Evolutionary conservation across 1,140 invertebrate genomes (phyloP).

Genomic region (Atta texana): DNA sequence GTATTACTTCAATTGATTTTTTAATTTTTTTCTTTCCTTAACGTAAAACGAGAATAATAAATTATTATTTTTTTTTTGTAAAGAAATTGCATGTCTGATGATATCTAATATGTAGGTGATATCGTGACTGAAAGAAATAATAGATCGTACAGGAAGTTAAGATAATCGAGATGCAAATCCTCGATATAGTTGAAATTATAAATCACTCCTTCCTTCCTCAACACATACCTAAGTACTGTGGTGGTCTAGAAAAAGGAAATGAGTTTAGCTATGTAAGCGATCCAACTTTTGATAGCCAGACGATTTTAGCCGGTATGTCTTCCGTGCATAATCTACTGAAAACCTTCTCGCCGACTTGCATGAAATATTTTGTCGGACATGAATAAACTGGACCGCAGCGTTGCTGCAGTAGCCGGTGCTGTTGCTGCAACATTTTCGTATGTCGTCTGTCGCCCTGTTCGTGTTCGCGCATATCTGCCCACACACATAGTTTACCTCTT

Average conservation of each 20-base stretch:
- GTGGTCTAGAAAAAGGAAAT: too few relatives aligned
- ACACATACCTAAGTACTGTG: background rate
- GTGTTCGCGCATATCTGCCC: conserved; percentile 12
- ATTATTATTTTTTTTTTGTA: background rate
- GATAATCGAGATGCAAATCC: conserved; percentile 53
- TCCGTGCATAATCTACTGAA: conserved; percentile 78
- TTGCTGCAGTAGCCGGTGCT: conserved; percentile 66
- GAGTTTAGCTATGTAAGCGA: background rate
- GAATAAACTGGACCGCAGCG: conserved; percentile 78
- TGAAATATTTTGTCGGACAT: conserved; percentile 81
- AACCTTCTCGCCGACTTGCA: conserved; percentile 70
- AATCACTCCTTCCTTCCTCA: conserved; percentile 34
- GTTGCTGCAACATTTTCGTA: conserved; percentile 68
- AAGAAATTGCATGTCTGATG: conserved; percentile 50
- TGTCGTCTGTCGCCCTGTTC: conserved; percentile 40
- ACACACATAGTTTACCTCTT: conserved; percentile 47
- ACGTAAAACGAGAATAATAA: too few relatives aligned
- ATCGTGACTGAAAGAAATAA: conserved; percentile 42
- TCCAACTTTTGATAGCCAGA: conserved; percentile 80
- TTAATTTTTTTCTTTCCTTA: background rate
- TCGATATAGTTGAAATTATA: conserved; percentile 43
- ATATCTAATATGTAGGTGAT: conserved; percentile 41
- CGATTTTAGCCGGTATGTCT: conserved; percentile 79
- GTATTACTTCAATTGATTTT: background rate
- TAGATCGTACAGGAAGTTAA: background rate